phyloP scores from a whole-genome alignment of 2,888 invertebrate genomes.

The Gisinianus flammeolus region DNA sequence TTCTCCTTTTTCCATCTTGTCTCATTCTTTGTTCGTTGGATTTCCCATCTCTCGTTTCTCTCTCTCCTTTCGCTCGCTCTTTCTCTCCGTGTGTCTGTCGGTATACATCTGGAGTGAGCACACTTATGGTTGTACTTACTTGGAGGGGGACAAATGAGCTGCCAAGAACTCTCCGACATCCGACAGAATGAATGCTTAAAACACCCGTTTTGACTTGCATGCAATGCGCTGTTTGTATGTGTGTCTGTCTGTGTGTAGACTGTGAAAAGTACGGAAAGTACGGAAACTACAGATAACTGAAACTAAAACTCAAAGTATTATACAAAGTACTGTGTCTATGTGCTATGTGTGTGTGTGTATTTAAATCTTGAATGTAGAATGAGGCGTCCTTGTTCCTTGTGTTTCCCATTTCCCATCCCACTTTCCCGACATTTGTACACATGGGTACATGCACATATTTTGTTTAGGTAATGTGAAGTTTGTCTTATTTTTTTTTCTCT shows the following conservation, averaged over 20 bases:
- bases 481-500: no score
- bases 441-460: no score
- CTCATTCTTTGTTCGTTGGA: not conserved
- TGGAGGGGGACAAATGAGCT: constrained; percentile 33
- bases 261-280: no score
- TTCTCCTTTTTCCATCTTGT: not conserved
- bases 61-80: not conserved
- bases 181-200: constrained; percentile 22
- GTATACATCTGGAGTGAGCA: not conserved
- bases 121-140: constrained; percentile 15
- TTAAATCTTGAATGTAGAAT: not conserved
- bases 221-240: not conserved
- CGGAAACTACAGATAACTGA: no score
- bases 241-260: not conserved
- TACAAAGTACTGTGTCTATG: no score
- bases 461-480: no score
- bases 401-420: constrained; percentile 2
- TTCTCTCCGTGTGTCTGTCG: constrained; percentile 11
- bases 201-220: constrained; percentile 24
- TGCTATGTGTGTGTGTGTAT: not conserved
- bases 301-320: no score
- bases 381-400: not conserved
- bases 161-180: constrained; percentile 35
- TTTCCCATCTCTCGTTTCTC: not conserved
- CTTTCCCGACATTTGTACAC: not conserved